Percentiles rank a stretch among this genome's conserved stretches.
phyloP scores from a whole-genome alignment of 2,113 vertebrate genomes.

The Hoplias malabaricus region DNA sequence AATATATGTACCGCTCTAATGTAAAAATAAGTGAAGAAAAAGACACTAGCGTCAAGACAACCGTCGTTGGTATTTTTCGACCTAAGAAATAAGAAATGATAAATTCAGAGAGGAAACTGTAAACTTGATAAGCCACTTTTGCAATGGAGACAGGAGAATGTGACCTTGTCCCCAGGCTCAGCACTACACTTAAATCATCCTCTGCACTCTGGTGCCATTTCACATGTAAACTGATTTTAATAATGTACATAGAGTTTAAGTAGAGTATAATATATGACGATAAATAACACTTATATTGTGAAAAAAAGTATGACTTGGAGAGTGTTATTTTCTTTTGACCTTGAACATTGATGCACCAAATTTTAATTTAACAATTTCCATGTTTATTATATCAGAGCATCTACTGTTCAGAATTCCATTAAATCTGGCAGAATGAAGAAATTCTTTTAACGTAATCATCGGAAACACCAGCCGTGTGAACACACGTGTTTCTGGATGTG shows the following conservation, averaged over 20 bases:
- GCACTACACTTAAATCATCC: slow-evolving; percentile 36
- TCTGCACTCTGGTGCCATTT: slow-evolving; percentile 38
- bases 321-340: slow-evolving; percentile 26
- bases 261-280: slow-evolving; percentile 82
- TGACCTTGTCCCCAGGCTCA: background rate
- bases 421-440: background rate
- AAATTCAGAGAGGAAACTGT: background rate
- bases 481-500: background rate
- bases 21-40: background rate
- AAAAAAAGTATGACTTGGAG: slow-evolving; percentile 43
- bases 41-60: background rate
- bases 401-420: background rate
- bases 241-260: slow-evolving; percentile 77
- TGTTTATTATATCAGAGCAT: slow-evolving; percentile 24
- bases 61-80: background rate
- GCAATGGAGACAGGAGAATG: background rate
- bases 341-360: slow-evolving; percentile 6
- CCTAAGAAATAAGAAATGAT: background rate
- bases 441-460: background rate
- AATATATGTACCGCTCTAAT: background rate
- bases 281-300: slow-evolving; percentile 54
- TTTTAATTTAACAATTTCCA: slow-evolving; percentile 25
- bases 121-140: background rate
- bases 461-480: background rate
- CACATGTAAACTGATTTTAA: slow-evolving; percentile 51